Percentiles rank a stretch among this genome's conserved stretches.
Evolutionary conservation across 2,113 vertebrate genomes (phyloP).

Genomic region (Corythoichthys intestinalis): DNA sequence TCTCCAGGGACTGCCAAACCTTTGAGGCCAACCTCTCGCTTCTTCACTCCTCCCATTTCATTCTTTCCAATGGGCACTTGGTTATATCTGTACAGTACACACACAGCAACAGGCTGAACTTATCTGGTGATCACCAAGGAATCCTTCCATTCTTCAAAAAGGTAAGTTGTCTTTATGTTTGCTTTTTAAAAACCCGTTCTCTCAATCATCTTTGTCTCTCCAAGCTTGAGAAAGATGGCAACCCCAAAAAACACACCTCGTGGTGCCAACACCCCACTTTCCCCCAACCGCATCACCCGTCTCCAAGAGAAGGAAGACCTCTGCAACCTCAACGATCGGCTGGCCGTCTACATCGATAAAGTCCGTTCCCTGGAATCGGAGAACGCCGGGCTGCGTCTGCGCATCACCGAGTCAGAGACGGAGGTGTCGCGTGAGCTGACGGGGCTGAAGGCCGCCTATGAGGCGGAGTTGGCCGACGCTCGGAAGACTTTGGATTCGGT

Average conservation of each 20-base stretch:
- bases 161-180: conserved; percentile 24
- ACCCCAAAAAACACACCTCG: conserved; percentile 81
- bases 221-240: conserved; percentile 71
- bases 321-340: conserved; percentile 91
- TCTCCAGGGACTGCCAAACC: conserved; percentile 48
- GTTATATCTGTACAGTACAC: conserved; percentile 20
- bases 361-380: conserved; percentile 91
- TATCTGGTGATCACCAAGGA: background rate
- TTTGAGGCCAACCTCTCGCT: conserved; percentile 46
- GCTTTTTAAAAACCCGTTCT: background rate
- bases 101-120: conserved; percentile 20
- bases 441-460: conserved; percentile 90
- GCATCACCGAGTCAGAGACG: conserved; percentile 94
- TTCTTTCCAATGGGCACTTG: conserved; percentile 63
- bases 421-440: conserved; percentile 90
- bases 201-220: conserved; percentile 2
- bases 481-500: conserved; percentile 95
- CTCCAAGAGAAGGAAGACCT: conserved; percentile 97
- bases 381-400: conserved; percentile 87
- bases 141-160: conserved; percentile 4
- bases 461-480: conserved; percentile 91
- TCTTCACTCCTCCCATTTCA: conserved; percentile 59
- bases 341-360: conserved; percentile 95
- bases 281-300: conserved; percentile 93
- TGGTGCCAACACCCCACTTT: conserved; percentile 66